A percentile compares a stretch with the other conserved stretches of the same genome.
Evolutionary conservation across 2,797 vertebrate species (phyloP).

Genomic region (Urophycis tenuis): DNA sequence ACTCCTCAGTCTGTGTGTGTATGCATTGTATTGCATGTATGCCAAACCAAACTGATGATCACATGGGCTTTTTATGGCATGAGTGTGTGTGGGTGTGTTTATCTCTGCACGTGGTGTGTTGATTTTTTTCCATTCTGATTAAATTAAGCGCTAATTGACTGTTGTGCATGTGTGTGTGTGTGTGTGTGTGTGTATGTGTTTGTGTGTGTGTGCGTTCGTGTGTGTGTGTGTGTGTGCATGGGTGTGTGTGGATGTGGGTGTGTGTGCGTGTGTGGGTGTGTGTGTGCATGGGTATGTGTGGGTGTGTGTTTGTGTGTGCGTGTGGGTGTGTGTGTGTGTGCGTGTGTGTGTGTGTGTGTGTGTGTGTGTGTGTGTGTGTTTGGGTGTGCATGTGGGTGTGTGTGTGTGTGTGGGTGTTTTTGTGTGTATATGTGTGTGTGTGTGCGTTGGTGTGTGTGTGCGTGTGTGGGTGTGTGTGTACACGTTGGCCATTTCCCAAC

Average conservation of each 20-base stretch:
- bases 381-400: not conserved
- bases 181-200: too few species aligned
- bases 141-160: too few species aligned
- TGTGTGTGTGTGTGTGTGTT: not conserved
- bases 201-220: constrained; percentile 4
- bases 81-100: too few species aligned
- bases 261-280: not conserved
- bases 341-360: not conserved
- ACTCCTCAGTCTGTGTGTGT: too few species aligned
- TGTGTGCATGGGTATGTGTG: not conserved
- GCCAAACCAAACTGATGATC: too few species aligned
- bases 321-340: not conserved
- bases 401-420: not conserved
- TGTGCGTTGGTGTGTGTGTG: constrained; percentile 2
- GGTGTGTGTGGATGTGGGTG: not conserved
- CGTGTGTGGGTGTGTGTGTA: not conserved
- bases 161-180: too few species aligned
- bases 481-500: constrained; percentile 13
- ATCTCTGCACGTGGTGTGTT: too few species aligned
- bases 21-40: too few species aligned
- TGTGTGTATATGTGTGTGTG: not conserved
- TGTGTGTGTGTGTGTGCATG: not conserved
- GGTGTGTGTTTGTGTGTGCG: not conserved
- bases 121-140: too few species aligned
- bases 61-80: not conserved